Evolutionary conservation across 2,888 invertebrate species (phyloP).

Genomic region (Cephus nigrinus): DNA sequence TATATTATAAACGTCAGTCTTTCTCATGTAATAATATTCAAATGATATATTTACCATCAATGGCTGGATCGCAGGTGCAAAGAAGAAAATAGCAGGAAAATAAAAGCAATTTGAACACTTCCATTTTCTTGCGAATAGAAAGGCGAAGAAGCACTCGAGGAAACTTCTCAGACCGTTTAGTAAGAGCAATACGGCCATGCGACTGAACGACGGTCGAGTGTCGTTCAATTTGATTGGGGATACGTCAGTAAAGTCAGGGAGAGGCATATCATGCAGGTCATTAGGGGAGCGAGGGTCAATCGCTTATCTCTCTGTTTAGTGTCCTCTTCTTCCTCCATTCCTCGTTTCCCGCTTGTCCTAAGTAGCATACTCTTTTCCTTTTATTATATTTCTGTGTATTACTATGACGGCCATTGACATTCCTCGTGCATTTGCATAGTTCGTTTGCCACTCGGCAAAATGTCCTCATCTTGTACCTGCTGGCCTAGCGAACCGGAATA

Average conservation of each 20-base stretch:
- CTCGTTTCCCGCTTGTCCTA: slow-evolving; percentile 4
- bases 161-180: not conserved
- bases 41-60: slow-evolving; percentile 18
- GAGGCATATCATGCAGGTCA: slow-evolving; percentile 56
- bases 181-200: not conserved
- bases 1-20: not conserved
- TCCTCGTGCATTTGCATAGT: not conserved
- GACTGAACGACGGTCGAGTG: slow-evolving; percentile 8
- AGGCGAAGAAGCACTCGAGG: not conserved
- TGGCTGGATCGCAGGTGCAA: slow-evolving; percentile 21
- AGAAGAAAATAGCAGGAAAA: slow-evolving; percentile 26
- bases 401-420: not conserved
- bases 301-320: slow-evolving; percentile 45
- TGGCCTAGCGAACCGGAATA: not conserved
- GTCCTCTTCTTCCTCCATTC: slow-evolving; percentile 21
- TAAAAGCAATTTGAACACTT: slow-evolving; percentile 23
- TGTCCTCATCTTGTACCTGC: not conserved
- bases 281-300: slow-evolving; percentile 58
- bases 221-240: slow-evolving; percentile 40
- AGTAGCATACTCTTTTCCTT: not conserved
- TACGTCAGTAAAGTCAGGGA: slow-evolving; percentile 47
- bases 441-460: not conserved
- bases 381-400: not conserved
- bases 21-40: not conserved
- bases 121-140: slow-evolving; percentile 22